A percentile compares a stretch with the other conserved stretches of the same genome.
phyloP scores from a whole-genome alignment of 2,113 vertebrate species.

The Vombatus ursinus region DNA sequence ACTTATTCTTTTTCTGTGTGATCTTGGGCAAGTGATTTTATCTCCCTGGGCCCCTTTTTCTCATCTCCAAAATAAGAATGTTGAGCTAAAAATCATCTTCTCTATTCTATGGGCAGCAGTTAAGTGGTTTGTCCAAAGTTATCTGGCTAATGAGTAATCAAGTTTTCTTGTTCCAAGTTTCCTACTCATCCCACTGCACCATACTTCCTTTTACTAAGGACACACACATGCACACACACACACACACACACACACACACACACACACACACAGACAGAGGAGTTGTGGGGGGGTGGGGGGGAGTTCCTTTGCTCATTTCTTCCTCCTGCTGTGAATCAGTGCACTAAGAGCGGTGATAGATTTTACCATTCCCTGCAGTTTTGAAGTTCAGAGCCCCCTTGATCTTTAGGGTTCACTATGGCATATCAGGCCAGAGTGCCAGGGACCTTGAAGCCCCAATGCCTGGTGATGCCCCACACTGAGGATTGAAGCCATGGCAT shows the following conservation, averaged over 20 bases:
- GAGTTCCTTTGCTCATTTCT: neutral
- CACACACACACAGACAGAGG: too few species aligned
- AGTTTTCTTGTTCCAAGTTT: neutral
- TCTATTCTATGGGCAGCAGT: neutral
- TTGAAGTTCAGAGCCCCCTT: neutral
- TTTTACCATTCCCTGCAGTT: neutral
- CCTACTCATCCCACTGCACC: neutral
- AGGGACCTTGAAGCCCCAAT: neutral
- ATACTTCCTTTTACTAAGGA: neutral
- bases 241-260: too few species aligned
- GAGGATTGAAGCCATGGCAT: neutral
- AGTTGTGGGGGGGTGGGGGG: too few species aligned
- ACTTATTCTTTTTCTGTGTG: neutral
- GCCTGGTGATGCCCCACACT: neutral
- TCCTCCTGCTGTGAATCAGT: neutral
- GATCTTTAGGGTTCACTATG: neutral
- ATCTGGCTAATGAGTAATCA: neutral
- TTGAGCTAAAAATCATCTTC: neutral
- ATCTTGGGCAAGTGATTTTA: neutral
- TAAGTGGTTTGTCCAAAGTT: neutral
- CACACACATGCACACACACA: too few species aligned
- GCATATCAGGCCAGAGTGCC: neutral
- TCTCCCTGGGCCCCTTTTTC: neutral
- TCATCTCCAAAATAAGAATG: neutral
- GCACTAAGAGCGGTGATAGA: neutral